phyloP scores from a whole-genome alignment of 2,113 vertebrate genomes.

The Takifugu flavidus region DNA sequence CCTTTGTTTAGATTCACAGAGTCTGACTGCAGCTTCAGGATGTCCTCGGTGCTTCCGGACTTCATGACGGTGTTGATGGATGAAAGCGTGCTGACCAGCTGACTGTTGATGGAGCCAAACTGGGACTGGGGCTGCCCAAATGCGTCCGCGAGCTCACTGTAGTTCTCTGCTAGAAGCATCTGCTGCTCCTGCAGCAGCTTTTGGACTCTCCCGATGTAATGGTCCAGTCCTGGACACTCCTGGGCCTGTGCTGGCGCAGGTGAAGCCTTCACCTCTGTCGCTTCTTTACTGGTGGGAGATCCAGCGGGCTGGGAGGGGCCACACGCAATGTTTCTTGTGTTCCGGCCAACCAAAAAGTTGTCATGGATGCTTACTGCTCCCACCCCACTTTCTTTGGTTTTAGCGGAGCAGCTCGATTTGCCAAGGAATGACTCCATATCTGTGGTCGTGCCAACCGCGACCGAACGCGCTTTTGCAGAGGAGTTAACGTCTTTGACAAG shows the following conservation, averaged over 20 bases:
- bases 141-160: conserved; percentile 90
- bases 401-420: conserved; percentile 65
- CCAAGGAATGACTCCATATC: conserved; percentile 59
- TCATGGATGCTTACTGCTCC: conserved; percentile 83
- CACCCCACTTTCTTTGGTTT: conserved; percentile 88
- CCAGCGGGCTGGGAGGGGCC: conserved; percentile 76
- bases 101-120: conserved; percentile 91
- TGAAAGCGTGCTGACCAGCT: conserved; percentile 90
- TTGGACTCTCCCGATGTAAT: conserved; percentile 92
- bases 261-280: neutral
- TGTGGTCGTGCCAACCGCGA: conserved; percentile 85
- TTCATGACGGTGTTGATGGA: conserved; percentile 94
- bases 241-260: conserved; percentile 48
- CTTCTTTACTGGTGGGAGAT: conserved; percentile 13
- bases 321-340: conserved; percentile 90
- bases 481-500: conserved; percentile 81
- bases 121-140: conserved; percentile 91
- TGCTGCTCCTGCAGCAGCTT: conserved; percentile 94
- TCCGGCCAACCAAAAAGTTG: conserved; percentile 91
- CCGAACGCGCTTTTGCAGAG: conserved; percentile 77
- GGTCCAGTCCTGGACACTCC: conserved; percentile 78
- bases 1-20: conserved; percentile 41
- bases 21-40: conserved; percentile 58
- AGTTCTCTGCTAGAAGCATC: conserved; percentile 91
- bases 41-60: conserved; percentile 81